These are phyloP conservation scores for Xestia sexstrigata DNA, from an alignment of 2,888 invertebrate genomes.

Conservation along the genomic window DNA sequence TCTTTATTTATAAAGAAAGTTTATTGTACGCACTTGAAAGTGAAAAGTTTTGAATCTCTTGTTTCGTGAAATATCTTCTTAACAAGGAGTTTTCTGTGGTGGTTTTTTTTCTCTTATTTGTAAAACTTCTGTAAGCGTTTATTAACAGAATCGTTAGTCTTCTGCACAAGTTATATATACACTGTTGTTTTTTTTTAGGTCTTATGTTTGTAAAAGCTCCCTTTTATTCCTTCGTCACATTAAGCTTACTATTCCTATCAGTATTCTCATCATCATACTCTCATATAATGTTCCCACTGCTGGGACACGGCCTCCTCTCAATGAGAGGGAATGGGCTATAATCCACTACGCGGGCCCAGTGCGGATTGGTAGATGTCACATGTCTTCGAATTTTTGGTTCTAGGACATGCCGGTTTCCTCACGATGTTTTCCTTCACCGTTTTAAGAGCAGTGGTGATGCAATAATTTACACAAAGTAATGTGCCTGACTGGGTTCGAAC, in stretches of 20 bases:
- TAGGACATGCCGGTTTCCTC: too few species aligned
- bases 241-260: not conserved
- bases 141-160: not conserved
- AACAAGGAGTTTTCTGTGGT: not conserved
- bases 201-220: not conserved
- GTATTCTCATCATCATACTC: not conserved
- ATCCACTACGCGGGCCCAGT: too few species aligned
- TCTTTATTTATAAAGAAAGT: constrained; percentile 31
- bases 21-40: constrained; percentile 26
- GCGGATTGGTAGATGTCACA: too few species aligned
- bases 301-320: too few species aligned
- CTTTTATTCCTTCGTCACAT: not conserved
- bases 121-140: not conserved
- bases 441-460: too few species aligned
- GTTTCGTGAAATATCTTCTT: constrained; percentile 19
- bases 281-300: too few species aligned
- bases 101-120: constrained; percentile 5
- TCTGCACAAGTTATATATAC: not conserved
- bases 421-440: too few species aligned
- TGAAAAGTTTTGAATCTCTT: not conserved
- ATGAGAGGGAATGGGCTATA: too few species aligned
- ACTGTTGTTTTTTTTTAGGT: not conserved
- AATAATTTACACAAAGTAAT: too few species aligned
- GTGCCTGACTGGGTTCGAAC: too few species aligned
- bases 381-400: too few species aligned